These are phyloP conservation scores for Limnephilus auricula DNA, from an alignment of 2,888 invertebrate species.

Conservation along the genomic window DNA sequence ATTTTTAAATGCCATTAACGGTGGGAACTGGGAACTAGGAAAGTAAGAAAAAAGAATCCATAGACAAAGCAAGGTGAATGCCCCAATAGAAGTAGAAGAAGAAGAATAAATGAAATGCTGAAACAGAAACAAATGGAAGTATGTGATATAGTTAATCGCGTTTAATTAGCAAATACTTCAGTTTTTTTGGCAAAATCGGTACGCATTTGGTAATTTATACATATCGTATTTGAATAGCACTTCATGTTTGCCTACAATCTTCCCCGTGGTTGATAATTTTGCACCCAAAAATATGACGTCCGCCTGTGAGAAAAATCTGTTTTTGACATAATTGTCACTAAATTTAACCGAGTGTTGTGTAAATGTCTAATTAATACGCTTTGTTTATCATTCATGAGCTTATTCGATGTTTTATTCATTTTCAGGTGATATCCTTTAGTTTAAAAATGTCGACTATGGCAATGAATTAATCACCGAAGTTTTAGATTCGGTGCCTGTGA, in stretches of 20 bases:
- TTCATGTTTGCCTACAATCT: neutral
- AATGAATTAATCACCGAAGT: slow-evolving; percentile 52
- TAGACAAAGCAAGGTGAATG: slow-evolving; percentile 47
- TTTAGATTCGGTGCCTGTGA: slow-evolving; percentile 52
- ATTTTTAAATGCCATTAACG: neutral
- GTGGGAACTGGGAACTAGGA: too few relatives aligned
- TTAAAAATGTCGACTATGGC: slow-evolving; percentile 51
- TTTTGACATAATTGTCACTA: slow-evolving; percentile 59
- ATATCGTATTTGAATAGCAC: slow-evolving; percentile 14
- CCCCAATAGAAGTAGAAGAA: slow-evolving; percentile 38
- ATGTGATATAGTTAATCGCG: slow-evolving; percentile 58
- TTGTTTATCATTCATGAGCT: slow-evolving; percentile 30
- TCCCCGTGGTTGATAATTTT: neutral
- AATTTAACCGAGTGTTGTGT: slow-evolving; percentile 48
- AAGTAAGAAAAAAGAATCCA: slow-evolving; percentile 35
- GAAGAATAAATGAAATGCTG: slow-evolving; percentile 45
- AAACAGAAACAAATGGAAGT: slow-evolving; percentile 62
- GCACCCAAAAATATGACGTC: slow-evolving; percentile 48
- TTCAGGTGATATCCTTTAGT: slow-evolving; percentile 45
- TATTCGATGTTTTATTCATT: slow-evolving; percentile 34
- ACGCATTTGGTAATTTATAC: slow-evolving; percentile 37
- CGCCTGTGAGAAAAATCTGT: slow-evolving; percentile 55
- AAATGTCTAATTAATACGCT: slow-evolving; percentile 33
- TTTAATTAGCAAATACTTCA: slow-evolving; percentile 53
- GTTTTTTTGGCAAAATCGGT: slow-evolving; percentile 53